Conservation (phyloP, 2,888 invertebrate genomes). For the Tachina fera region DNA sequence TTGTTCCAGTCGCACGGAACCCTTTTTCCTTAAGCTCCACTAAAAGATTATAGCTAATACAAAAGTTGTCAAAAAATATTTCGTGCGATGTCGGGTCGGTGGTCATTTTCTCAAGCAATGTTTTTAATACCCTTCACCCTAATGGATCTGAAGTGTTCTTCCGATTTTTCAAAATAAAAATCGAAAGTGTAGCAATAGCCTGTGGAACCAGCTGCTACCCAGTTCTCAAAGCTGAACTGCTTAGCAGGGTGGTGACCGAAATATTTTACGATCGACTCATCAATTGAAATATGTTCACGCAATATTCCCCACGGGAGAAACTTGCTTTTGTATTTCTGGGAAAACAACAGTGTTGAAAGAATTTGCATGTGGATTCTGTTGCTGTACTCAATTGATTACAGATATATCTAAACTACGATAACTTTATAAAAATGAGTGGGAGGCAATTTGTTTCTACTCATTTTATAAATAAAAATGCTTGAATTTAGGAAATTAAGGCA, state of each 20-base stretch:
- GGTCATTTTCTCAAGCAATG: too few species aligned
- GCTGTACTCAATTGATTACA: constrained; percentile 5
- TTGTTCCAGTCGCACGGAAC: neutral
- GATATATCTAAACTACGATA: neutral
- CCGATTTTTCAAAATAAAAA: constrained; percentile 27
- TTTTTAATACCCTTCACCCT: too few species aligned
- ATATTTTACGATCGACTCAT: too few species aligned
- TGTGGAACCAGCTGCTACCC: too few species aligned
- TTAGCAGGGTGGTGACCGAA: too few species aligned
- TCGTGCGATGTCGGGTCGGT: too few species aligned
- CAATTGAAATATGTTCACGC: too few species aligned
- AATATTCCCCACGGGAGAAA: constrained; percentile 37
- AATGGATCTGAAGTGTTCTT: too few species aligned
- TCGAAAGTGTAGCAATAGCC: constrained; percentile 1
- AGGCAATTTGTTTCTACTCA: too few species aligned
- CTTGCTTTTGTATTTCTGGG: constrained; percentile 31
- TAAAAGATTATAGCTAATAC: constrained; percentile 12
- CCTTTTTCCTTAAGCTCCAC: neutral
- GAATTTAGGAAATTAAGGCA: too few species aligned
- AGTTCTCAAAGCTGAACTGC: constrained; percentile 18
- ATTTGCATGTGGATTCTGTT: neutral
- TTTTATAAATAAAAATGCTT: too few species aligned
- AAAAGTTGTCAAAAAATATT: constrained; percentile 18
- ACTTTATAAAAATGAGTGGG: too few species aligned
- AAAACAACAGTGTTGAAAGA: neutral